These are phyloP conservation scores for Leptobrachium ailaonicum DNA, from an alignment of 2,113 vertebrate species.

Conservation along the genomic window DNA sequence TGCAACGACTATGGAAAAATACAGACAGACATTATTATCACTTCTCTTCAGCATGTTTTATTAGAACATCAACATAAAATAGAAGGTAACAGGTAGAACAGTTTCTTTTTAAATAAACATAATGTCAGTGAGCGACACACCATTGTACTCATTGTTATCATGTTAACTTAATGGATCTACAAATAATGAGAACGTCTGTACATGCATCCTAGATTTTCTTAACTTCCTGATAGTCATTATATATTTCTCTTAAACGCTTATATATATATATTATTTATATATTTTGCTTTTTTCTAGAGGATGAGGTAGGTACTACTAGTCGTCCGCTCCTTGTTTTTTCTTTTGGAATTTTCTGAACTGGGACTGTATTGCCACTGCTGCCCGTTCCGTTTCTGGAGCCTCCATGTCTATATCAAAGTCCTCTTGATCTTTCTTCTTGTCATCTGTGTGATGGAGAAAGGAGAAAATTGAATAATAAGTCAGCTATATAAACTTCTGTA, in stretches of 20 bases:
- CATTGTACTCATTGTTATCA: conserved; percentile 51
- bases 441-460: conserved; percentile 70
- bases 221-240: conserved; percentile 58
- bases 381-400: conserved; percentile 76
- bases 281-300: conserved; percentile 21
- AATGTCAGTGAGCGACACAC: conserved; percentile 44
- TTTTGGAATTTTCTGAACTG: conserved; percentile 99
- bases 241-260: conserved; percentile 40
- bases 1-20: not conserved
- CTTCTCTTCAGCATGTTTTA: conserved; percentile 67
- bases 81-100: conserved; percentile 61
- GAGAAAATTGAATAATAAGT: conserved; percentile 10
- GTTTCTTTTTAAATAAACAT: conserved; percentile 48
- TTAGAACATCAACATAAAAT: conserved; percentile 68
- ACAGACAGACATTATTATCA: not conserved
- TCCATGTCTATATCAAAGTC: conserved; percentile 97
- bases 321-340: conserved; percentile 79
- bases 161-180: conserved; percentile 54
- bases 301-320: conserved; percentile 74
- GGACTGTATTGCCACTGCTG: conserved; percentile 90
- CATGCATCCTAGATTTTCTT: conserved; percentile 66
- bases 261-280: not conserved
- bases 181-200: conserved; percentile 63
- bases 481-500: no score
- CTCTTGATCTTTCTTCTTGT: conserved; percentile 86